Base-by-base conservation (phyloP, 2,113 vertebrate genomes). In the Myodes glareolus region DNA sequence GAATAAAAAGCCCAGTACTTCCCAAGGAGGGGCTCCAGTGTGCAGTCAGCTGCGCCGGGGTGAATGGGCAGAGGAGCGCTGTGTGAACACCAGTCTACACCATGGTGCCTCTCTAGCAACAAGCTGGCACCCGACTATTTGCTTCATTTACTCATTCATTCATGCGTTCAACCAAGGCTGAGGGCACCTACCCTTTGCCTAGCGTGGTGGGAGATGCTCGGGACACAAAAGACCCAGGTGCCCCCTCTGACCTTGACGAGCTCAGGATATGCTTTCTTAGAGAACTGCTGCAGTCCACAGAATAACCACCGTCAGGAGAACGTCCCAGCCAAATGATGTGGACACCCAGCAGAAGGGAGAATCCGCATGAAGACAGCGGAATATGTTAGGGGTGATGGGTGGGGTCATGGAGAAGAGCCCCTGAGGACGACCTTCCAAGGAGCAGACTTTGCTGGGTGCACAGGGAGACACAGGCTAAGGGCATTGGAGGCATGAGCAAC, bases 1-100 rank as follows among this genome's bases (percentile, higher is more conserved):
- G 42, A 70, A 89, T 93, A 81, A 92, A 94, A 90, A 70, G 68
- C 31, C 67, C 14, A 50, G n/a, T 1, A 73, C 82, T 91, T 96
- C 95, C 89, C 91, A 67, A 63, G 25, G 16, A 70, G 91, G 63
- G 89, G 81, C 77, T 61, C 0, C 9, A 2, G 75, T 9, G 86
- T 95, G 93, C 47, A 14, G 50, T 96, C 95, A 96, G 95, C 85
- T 87, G 89, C 23, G 94, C 88, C 95, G 85, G 42, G 47, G 89
- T 89, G 97, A 96, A 89, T 61, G 88, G 61, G 0, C 8, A 77
- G 72, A 50, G 25, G 85, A 11, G 55, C 55, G 39, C 52, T 52
- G 68, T 7, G 17, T 16, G 31, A 88, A 23, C 19, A 19, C 31
- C 2, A 21, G 31, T 50, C 63, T 50, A 50, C 42, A 68, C 63